phyloP scores from a whole-genome alignment of 2,888 invertebrate genomes.

The Schizotus pectinicornis region DNA sequence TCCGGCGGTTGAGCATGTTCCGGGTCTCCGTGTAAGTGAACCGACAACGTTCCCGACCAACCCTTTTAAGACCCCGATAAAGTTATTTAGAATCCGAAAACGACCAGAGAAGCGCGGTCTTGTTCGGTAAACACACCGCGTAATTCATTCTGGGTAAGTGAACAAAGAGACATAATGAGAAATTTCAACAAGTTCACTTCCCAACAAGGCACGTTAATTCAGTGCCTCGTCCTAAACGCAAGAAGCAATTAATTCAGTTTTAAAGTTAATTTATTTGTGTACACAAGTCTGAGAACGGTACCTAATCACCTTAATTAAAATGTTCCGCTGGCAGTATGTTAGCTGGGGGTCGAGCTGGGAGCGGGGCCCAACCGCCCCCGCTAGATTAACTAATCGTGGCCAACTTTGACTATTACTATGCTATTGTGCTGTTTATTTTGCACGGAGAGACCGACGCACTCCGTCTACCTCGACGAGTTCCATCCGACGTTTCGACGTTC shows the following conservation, averaged over 20 bases:
- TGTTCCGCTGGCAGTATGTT: constrained; percentile 45
- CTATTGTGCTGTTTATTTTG: constrained; percentile 56
- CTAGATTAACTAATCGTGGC: constrained; percentile 58
- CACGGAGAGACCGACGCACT: constrained; percentile 16
- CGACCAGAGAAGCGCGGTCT: constrained; percentile 16
- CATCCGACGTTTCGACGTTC: neutral
- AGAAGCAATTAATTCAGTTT: constrained; percentile 61
- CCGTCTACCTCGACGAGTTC: neutral
- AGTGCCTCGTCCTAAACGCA: constrained; percentile 53
- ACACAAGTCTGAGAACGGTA: constrained; percentile 54
- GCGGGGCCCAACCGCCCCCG: constrained; percentile 29
- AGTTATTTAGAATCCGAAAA: constrained; percentile 26
- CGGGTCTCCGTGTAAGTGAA: neutral
- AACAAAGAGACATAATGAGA: constrained; percentile 50
- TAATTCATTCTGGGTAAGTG: constrained; percentile 28
- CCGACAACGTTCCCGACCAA: constrained; percentile 7
- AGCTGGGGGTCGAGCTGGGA: constrained; percentile 5
- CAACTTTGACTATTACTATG: constrained; percentile 57
- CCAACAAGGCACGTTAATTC: constrained; percentile 51
- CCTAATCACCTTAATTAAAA: constrained; percentile 61
- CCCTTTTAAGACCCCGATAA: constrained; percentile 20
- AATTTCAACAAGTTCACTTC: constrained; percentile 54
- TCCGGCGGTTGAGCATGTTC: neutral
- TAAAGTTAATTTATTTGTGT: constrained; percentile 61
- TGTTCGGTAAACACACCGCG: constrained; percentile 24